phyloP scores from a whole-genome alignment of 2,113 vertebrate genomes.

The Ammodytes dubius region DNA sequence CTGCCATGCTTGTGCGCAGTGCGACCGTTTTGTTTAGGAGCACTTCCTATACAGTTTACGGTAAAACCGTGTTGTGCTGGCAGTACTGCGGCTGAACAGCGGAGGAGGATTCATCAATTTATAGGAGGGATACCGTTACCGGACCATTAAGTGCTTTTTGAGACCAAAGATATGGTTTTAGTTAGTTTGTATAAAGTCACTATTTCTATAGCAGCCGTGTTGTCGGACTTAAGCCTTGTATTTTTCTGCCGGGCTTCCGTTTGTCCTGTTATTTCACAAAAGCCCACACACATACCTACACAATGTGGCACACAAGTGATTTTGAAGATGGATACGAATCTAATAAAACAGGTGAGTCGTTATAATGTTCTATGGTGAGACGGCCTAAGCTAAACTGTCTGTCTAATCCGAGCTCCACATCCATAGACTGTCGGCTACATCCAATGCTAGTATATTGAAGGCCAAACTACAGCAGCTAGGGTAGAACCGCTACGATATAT shows the following conservation, averaged over 20 bases:
- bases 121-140: conserved; percentile 21
- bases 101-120: conserved; percentile 12
- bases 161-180: neutral
- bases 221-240: neutral
- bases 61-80: too few relatives aligned
- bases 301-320: conserved; percentile 48
- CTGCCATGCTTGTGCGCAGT: too few relatives aligned
- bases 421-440: neutral
- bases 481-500: neutral
- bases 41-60: too few relatives aligned
- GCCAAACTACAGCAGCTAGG: neutral
- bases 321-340: conserved; percentile 45
- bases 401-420: neutral
- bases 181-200: neutral
- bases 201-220: neutral
- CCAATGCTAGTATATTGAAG: neutral
- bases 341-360: conserved; percentile 54
- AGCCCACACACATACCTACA: neutral
- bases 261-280: neutral
- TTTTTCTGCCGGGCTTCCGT: neutral
- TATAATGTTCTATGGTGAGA: neutral
- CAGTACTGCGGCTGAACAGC: neutral
- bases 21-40: too few relatives aligned
- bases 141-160: neutral
- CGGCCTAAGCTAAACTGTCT: neutral